Conservation (phyloP, 2,113 vertebrate species). For the Puma concolor region DNA sequence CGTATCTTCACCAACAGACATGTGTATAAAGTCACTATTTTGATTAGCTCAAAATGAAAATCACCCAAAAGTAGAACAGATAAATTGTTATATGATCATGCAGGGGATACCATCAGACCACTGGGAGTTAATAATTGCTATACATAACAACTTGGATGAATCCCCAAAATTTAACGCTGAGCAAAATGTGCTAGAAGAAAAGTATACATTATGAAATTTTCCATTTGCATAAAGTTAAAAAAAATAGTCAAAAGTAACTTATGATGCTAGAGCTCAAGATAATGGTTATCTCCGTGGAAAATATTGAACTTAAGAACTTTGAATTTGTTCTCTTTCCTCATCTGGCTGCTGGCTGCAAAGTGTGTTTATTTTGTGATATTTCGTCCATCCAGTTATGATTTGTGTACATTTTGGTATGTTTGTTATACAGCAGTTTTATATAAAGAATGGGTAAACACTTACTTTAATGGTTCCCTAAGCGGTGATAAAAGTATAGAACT, state of each 20-base stretch:
- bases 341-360: neutral
- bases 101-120: neutral
- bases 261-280: neutral
- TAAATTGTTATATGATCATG: neutral
- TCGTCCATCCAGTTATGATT: neutral
- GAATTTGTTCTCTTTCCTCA: neutral
- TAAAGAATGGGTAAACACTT: neutral
- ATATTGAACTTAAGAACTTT: neutral
- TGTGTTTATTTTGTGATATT: neutral
- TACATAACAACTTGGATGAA: neutral
- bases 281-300: neutral
- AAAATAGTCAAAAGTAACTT: neutral
- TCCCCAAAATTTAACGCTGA: neutral
- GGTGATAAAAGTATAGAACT: neutral
- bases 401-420: neutral
- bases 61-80: neutral
- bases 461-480: neutral
- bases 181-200: neutral
- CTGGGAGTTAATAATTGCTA: neutral
- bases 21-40: neutral
- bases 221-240: neutral
- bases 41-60: constrained; percentile 6
- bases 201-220: neutral
- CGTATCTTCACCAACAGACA: neutral
- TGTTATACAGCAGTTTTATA: neutral